Conservation (phyloP, 1,140 invertebrate species). For the Drosophila punjabiensis region DNA sequence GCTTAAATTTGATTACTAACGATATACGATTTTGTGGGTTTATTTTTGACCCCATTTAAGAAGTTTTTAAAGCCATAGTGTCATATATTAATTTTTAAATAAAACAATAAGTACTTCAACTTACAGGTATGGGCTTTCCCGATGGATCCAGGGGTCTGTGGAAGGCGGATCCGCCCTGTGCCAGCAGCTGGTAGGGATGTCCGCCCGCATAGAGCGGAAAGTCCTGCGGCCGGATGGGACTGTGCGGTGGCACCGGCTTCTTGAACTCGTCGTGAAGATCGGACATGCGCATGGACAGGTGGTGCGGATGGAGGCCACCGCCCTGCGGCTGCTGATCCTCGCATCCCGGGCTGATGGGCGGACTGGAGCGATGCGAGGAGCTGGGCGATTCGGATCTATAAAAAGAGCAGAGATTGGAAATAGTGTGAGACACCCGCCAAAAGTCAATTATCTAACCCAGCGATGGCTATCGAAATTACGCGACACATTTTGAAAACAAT, state of each 20-base stretch:
- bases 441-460: constrained; percentile 46
- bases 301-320: constrained; percentile 50
- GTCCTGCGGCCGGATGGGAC: constrained; percentile 81
- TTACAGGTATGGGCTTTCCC: constrained; percentile 83
- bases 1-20: no score
- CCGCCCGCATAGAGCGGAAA: constrained; percentile 84
- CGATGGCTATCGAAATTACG: constrained; percentile 52
- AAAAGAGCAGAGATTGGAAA: neutral
- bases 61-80: neutral
- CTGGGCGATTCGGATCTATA: constrained; percentile 83
- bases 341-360: constrained; percentile 84
- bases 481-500: constrained; percentile 68
- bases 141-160: constrained; percentile 82
- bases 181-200: constrained; percentile 82
- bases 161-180: constrained; percentile 81
- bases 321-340: constrained; percentile 76
- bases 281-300: constrained; percentile 75
- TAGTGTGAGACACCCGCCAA: constrained; percentile 52
- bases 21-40: no score
- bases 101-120: neutral
- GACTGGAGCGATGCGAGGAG: constrained; percentile 85
- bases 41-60: no score
- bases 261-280: constrained; percentile 83
- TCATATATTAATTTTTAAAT: neutral
- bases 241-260: constrained; percentile 81